Base-by-base conservation (phyloP, 2,113 vertebrate genomes). In the Seriola dumerili region DNA sequence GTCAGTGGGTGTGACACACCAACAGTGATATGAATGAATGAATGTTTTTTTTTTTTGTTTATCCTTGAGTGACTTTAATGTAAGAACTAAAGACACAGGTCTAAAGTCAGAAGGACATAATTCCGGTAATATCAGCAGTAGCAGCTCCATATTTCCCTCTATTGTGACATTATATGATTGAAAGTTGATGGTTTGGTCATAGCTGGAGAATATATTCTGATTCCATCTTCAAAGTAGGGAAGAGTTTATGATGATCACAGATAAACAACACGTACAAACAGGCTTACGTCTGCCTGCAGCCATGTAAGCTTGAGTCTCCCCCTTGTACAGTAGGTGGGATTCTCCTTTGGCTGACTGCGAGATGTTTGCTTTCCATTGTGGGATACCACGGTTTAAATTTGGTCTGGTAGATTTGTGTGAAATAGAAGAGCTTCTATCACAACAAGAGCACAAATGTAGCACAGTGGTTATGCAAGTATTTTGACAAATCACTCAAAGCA, bases 351-450 rank as follows among this genome's bases (percentile, higher is more conserved):
- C 80, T 21, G 19, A 55, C 78, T n/a, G 17, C 25, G 25, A 65
- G 64, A 84, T 87, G 82, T 91, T 93, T 93, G 82, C 85, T 89
- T 87, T 88, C 76, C 89, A 75, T 78, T 91, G 89, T 87, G 92
- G 90, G 84, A 84, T 64, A 79, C 92, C 89, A 77, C 72, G 58
- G 81, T 89, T 92, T 91, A 88, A 85, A 90, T 89, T 84, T 89
- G 86, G 88, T 80, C 80, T 80, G 80, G 75, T 81, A 44, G 76
- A 72, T 72, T 71, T 25, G 55, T 78, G 80, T 81, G 78, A 88
- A 87, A 88, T 74, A 92, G 82, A 80, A 67, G 44, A 11, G 68
- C 89, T 85, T 88, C 85, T 92, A 80, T 91, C 69, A 75, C 74
- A 86, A 84, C 85, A 78, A 77, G 75, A 84, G 90, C 58, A 72